Conservation (phyloP, 2,113 vertebrate genomes). For the Gnathonemus echidnorhynchus region DNA sequence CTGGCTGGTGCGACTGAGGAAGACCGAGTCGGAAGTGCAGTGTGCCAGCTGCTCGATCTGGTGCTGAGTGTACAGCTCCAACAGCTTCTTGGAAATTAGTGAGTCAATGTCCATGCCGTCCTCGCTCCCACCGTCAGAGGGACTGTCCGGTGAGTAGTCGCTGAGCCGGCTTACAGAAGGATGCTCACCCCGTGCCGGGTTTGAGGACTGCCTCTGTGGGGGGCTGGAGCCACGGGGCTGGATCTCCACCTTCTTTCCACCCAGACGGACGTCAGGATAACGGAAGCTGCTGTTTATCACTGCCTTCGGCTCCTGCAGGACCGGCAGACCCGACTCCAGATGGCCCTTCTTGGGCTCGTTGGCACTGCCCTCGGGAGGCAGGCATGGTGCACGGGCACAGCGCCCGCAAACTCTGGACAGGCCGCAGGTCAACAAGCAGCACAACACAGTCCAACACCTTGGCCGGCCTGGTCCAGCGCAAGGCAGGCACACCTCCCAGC, state of each 20-base stretch:
- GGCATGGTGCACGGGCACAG: slow-evolving; percentile 47
- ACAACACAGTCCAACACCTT: slow-evolving; percentile 47
- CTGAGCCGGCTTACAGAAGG: slow-evolving; percentile 57
- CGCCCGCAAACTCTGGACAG: slow-evolving; percentile 65
- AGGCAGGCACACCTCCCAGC: slow-evolving; percentile 50
- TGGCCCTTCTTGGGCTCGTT: slow-evolving; percentile 46
- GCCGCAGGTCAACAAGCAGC: slow-evolving; percentile 68
- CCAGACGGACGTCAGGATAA: slow-evolving; percentile 73
- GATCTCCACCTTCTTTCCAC: slow-evolving; percentile 59
- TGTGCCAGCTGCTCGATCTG: slow-evolving; percentile 91
- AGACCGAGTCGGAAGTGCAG: slow-evolving; percentile 89
- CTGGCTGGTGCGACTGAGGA: slow-evolving; percentile 83
- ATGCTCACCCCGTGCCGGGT: background rate
- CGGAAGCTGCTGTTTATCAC: slow-evolving; percentile 61
- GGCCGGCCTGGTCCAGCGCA: slow-evolving; percentile 59
- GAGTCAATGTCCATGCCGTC: slow-evolving; percentile 77
- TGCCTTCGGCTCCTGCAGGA: slow-evolving; percentile 40
- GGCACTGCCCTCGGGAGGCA: slow-evolving; percentile 42
- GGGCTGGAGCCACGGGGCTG: slow-evolving; percentile 1
- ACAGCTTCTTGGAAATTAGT: slow-evolving; percentile 85
- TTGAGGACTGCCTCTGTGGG: background rate
- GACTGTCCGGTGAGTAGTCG: slow-evolving; percentile 48
- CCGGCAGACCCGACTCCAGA: slow-evolving; percentile 34
- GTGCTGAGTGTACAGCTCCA: slow-evolving; percentile 90
- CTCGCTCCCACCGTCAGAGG: slow-evolving; percentile 65